phyloP scores from a whole-genome alignment of 2,113 vertebrate genomes.

The Setophaga coronata region DNA sequence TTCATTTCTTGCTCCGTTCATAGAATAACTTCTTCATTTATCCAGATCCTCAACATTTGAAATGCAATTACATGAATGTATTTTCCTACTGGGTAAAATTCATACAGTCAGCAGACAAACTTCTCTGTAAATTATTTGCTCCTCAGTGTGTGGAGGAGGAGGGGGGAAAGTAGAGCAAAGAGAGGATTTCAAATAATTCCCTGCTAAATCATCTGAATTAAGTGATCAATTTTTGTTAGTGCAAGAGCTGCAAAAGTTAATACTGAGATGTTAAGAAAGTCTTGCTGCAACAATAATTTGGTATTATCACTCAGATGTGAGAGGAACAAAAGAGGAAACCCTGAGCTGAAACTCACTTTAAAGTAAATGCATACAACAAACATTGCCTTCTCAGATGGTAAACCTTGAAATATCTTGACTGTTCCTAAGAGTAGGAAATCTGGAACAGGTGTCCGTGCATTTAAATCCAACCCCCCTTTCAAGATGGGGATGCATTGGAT shows the following conservation, averaged over 20 bases:
- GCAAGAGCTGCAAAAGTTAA: neutral
- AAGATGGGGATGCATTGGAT: neutral
- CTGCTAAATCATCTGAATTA: neutral
- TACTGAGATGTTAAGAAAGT: neutral
- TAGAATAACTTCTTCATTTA: neutral
- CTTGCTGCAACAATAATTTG: neutral
- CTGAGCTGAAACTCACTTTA: neutral
- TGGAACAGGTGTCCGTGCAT: neutral
- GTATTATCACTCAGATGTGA: neutral
- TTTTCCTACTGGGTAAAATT: conserved; percentile 14
- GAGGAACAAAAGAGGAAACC: neutral
- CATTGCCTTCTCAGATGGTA: neutral
- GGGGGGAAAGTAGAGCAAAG: neutral
- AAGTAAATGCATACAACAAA: neutral
- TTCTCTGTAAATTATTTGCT: neutral
- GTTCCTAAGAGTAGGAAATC: neutral
- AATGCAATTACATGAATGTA: conserved; percentile 5
- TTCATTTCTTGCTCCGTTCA: neutral
- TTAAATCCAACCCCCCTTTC: neutral
- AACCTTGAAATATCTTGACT: neutral
- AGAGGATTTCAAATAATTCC: neutral
- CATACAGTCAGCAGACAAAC: neutral
- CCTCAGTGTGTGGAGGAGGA: neutral
- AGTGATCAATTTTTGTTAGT: neutral
- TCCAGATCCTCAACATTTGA: neutral